These are phyloP conservation scores for Bostrychus sinensis DNA, from an alignment of 2,113 vertebrate genomes.

Conservation along the genomic window DNA sequence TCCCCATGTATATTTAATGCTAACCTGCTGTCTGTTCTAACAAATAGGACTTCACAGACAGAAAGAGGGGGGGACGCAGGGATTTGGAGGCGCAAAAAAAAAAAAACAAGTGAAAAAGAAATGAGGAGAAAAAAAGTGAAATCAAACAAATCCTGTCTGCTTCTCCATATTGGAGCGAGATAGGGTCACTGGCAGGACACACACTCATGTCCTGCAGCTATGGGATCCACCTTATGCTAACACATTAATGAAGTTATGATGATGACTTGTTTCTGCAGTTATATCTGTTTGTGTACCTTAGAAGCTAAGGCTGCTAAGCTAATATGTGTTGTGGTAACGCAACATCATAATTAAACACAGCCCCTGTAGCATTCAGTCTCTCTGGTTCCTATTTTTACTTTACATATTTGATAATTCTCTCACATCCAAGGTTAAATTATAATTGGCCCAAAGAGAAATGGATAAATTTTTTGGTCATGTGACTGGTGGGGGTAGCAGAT, in stretches of 20 bases:
- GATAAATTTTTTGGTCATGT: not conserved
- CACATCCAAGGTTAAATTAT: slow-evolving; percentile 10
- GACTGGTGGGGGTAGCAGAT: not conserved
- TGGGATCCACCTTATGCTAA: slow-evolving; percentile 44
- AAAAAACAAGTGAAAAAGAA: slow-evolving; percentile 20
- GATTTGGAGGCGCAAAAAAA: slow-evolving; percentile 41
- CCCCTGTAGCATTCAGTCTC: slow-evolving; percentile 2
- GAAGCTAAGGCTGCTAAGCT: slow-evolving; percentile 2
- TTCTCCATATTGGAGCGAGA: too few relatives aligned
- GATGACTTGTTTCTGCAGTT: not conserved
- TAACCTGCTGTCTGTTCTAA: slow-evolving; percentile 86
- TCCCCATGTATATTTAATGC: slow-evolving; percentile 87
- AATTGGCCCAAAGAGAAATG: slow-evolving; percentile 12
- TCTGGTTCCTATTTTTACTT: slow-evolving; percentile 11
- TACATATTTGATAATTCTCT: slow-evolving; percentile 12
- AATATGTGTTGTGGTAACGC: slow-evolving; percentile 4
- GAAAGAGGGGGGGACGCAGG: slow-evolving; percentile 25
- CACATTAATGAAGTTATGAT: slow-evolving; percentile 14
- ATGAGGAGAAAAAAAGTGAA: slow-evolving; percentile 35
- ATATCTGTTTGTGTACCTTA: too few relatives aligned
- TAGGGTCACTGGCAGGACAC: slow-evolving; percentile 61
- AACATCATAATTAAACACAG: slow-evolving; percentile 6
- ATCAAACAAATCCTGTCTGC: slow-evolving; percentile 72
- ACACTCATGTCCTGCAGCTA: slow-evolving; percentile 39
- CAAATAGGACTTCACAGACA: slow-evolving; percentile 82